A percentile compares a stretch with the other conserved stretches of the same genome.
phyloP scores from a whole-genome alignment of 2,113 vertebrate species.

The Serilophus lunatus region DNA sequence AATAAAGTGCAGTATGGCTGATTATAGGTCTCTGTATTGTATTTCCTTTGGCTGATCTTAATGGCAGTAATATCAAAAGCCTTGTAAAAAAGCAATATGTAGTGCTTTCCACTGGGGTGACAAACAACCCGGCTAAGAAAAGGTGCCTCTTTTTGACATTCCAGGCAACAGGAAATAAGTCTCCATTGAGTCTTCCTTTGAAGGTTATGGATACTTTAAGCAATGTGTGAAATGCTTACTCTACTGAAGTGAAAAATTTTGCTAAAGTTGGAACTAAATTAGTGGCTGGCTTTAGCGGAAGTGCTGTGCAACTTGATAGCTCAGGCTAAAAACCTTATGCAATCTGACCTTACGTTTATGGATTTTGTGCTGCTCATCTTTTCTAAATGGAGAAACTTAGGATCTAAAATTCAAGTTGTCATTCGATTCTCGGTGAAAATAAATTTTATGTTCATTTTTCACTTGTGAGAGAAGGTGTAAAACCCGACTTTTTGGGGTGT shows the following conservation, averaged over 20 bases:
- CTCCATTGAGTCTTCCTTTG: background rate
- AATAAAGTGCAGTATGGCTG: background rate
- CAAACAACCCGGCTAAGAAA: background rate
- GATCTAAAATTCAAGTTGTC: background rate
- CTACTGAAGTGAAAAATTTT: background rate
- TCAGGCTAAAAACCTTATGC: background rate
- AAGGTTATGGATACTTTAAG: background rate
- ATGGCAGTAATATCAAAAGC: background rate
- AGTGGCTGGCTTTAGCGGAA: background rate
- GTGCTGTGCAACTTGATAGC: background rate
- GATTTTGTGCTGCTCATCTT: background rate
- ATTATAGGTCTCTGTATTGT: background rate
- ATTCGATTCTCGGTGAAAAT: background rate
- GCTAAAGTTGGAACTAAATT: background rate
- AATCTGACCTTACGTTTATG: background rate
- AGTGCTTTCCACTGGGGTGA: background rate
- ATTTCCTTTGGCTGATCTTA: background rate
- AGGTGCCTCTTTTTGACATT: background rate
- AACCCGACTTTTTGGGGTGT: background rate
- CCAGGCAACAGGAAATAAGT: background rate
- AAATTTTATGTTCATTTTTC: background rate
- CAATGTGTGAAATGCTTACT: background rate
- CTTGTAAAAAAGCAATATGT: background rate
- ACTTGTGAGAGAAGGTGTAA: background rate
- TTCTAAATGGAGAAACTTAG: background rate